Evolutionary conservation across 2,113 vertebrate genomes (phyloP).

Genomic region (Syrmaticus mikado): DNA sequence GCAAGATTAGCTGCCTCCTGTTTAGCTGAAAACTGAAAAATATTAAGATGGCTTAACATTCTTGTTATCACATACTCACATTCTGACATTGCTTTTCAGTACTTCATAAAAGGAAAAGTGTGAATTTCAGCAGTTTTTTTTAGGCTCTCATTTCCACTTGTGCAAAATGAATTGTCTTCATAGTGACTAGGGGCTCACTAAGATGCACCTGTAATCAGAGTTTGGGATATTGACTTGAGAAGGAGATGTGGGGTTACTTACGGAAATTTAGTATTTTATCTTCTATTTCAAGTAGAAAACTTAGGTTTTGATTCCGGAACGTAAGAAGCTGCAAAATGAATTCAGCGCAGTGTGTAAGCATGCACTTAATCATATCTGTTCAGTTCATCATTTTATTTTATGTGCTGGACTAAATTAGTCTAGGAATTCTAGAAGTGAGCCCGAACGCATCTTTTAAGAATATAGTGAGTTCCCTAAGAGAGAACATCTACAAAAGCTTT

Average conservation of each 20-base stretch:
- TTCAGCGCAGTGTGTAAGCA: not conserved
- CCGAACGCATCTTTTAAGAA: not conserved
- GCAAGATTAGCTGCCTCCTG: not conserved
- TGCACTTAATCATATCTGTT: not conserved
- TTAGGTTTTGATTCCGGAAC: not conserved
- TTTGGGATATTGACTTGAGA: not conserved
- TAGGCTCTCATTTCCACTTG: not conserved
- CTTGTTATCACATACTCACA: not conserved
- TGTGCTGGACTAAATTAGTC: not conserved
- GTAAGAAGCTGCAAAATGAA: not conserved
- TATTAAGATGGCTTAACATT: conserved; percentile 27
- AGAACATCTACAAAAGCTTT: not conserved
- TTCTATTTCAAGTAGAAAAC: not conserved
- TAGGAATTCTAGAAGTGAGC: not conserved
- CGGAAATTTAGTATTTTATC: not conserved
- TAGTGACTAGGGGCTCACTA: not conserved
- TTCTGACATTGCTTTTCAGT: not conserved
- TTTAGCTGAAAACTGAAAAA: not conserved
- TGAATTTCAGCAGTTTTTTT: not conserved
- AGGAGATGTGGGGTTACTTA: not conserved
- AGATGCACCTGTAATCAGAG: not conserved
- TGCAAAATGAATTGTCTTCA: not conserved
- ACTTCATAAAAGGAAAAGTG: not conserved
- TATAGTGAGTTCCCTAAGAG: not conserved
- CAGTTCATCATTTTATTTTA: not conserved